Conservation (phyloP, 1,140 invertebrate species). For the Pseudomyrmex flavicornis region DNA sequence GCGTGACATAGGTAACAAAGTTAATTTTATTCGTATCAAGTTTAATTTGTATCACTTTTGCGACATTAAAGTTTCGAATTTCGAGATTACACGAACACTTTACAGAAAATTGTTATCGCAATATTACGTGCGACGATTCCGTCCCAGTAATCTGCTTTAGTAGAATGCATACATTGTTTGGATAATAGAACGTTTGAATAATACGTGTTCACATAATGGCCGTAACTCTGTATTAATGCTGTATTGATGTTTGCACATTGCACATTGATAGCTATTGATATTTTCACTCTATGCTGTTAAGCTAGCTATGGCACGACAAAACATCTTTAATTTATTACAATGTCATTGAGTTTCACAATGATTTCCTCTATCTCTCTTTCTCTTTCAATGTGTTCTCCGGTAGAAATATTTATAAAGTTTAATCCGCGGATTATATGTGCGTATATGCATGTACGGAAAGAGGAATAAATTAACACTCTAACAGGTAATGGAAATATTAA, state of each 20-base stretch:
- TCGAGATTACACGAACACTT: constrained; percentile 31
- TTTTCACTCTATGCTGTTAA: neutral
- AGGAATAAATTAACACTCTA: constrained; percentile 14
- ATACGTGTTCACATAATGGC: constrained; percentile 18
- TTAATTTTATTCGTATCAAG: constrained; percentile 23
- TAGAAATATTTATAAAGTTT: constrained; percentile 16
- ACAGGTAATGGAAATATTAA: constrained; percentile 20
- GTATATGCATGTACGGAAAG: too few species aligned
- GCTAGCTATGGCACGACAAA: neutral
- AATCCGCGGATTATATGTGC: constrained; percentile 1
- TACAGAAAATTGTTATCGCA: constrained; percentile 39
- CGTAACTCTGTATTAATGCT: constrained; percentile 9
- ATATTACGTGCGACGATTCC: constrained; percentile 25
- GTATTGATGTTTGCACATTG: constrained; percentile 2
- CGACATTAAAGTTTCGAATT: constrained; percentile 39
- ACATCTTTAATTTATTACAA: constrained; percentile 31
- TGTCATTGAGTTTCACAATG: neutral
- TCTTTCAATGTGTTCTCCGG: too few species aligned
- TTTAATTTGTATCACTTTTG: constrained; percentile 8
- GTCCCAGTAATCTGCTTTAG: constrained; percentile 27
- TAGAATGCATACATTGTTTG: constrained; percentile 32
- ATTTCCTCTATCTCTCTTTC: neutral
- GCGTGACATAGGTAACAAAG: neutral
- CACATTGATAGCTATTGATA: constrained; percentile 14
- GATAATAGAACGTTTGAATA: constrained; percentile 44